Evolutionary conservation across 2,888 invertebrate genomes (phyloP).

Genomic region (Neuroscelio doddi): DNA sequence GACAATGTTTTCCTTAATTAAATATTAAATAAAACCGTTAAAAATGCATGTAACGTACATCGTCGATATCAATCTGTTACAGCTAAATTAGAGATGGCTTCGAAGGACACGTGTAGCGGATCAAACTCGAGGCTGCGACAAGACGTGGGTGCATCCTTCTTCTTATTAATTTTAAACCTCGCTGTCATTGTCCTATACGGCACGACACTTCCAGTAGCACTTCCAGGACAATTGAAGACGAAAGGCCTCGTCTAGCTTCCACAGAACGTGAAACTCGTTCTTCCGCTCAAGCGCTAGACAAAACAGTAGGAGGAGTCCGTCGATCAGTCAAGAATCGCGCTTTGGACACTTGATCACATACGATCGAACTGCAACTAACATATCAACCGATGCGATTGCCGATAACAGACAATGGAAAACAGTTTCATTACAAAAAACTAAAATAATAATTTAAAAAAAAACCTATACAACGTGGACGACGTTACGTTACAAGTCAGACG

Average conservation of each 20-base stretch:
- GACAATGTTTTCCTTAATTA: no score
- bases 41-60: background rate
- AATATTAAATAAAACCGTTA: background rate
- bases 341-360: slow-evolving; percentile 37
- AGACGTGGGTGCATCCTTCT: slow-evolving; percentile 47
- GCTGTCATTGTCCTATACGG: slow-evolving; percentile 42
- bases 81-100: slow-evolving; percentile 65
- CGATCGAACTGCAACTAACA: slow-evolving; percentile 49
- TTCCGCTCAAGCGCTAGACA: slow-evolving; percentile 48
- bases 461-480: slow-evolving; percentile 14
- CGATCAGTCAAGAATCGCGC: slow-evolving; percentile 37
- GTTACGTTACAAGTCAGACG: slow-evolving; percentile 15
- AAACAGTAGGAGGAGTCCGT: slow-evolving; percentile 28
- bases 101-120: slow-evolving; percentile 66
- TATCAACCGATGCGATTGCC: slow-evolving; percentile 47
- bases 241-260: slow-evolving; percentile 63
- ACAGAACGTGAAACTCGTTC: slow-evolving; percentile 40
- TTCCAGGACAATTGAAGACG: slow-evolving; percentile 44
- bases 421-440: background rate
- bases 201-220: slow-evolving; percentile 38
- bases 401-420: slow-evolving; percentile 18
- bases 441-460: background rate
- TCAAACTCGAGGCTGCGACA: slow-evolving; percentile 41
- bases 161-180: slow-evolving; percentile 55
- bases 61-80: no score